Base-by-base conservation (phyloP, 30 jellyfish, hydroid and myxozoan genomes). In the Kudoa iwatai region DNA sequence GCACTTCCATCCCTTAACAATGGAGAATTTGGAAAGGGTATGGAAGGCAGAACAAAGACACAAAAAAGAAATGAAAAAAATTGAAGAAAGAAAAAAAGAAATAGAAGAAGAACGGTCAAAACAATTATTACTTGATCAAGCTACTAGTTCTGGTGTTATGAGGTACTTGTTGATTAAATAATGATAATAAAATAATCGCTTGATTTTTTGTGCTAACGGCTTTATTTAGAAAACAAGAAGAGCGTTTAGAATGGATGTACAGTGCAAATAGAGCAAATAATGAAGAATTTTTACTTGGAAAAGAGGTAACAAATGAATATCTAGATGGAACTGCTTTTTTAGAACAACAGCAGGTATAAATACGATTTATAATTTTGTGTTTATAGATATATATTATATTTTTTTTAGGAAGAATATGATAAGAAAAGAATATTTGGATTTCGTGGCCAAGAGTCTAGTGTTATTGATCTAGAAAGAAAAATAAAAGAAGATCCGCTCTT, bases 41-140 rank as follows among this genome's bases (percentile, higher is more conserved):
- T 69, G 91, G 91, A 59, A 59, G 39, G 91, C 91, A 42, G 91
- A 69, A 43, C 88, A 69, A 30, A 69, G 59, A 34, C 65, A 65
- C 14, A 47, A 62, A 19, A 59, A 53, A 34, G 91, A 69, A 47
- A 64, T 62, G 36, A 69, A 60, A 44, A 60, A 60, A 34, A 57
- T 55, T 41, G 83, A 48, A 24, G 83, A 69, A 26, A 58, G 62
- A 25, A 84, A 69, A 32, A 42, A 48, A 33, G 91, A 69, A 34
- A 40, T 69, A 32, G 79, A 48, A 23, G 91, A 60, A 23, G 91
- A 69, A 34, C 52, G 86, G 40, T 51, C 66, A 34, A 38, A 85
- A 42, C 86, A 69, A 24, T 64, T 50, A 16, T 34, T 69, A 20
- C 83, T 58, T 26, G 63, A 47, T 21, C 91, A 59, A 43, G 91